Evolutionary conservation across 2,113 vertebrate species (phyloP).

Genomic region (Tauraco erythrolophus): DNA sequence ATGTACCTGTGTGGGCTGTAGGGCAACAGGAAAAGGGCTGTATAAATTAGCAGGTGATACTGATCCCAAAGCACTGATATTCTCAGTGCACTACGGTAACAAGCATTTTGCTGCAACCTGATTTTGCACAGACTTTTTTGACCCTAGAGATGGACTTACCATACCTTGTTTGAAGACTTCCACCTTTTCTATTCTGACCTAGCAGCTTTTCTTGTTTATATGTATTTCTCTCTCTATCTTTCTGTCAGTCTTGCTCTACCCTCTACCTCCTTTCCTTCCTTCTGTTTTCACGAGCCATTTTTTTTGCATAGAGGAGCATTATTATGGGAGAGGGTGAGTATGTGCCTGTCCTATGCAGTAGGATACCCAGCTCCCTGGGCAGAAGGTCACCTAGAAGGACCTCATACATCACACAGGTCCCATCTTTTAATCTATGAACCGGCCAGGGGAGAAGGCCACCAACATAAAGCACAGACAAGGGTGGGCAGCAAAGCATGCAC

Average conservation of each 20-base stretch:
- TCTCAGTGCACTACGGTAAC: not conserved
- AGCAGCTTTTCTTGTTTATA: not conserved
- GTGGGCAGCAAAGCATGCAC: constrained; percentile 31
- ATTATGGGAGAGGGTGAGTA: not conserved
- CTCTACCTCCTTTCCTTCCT: not conserved
- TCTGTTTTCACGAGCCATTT: not conserved
- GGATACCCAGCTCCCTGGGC: not conserved
- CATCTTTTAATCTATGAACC: not conserved
- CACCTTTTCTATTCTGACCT: not conserved
- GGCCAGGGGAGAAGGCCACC: not conserved
- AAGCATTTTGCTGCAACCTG: not conserved
- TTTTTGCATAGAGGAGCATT: not conserved
- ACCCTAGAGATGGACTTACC: not conserved
- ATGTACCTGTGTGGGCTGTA: no score
- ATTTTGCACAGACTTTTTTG: not conserved
- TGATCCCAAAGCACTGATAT: not conserved
- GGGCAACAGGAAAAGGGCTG: no score
- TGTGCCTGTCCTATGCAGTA: not conserved
- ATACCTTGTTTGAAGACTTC: not conserved
- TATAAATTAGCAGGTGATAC: not conserved
- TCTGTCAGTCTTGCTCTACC: not conserved
- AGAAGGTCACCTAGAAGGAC: constrained; percentile 7
- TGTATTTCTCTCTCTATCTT: not conserved
- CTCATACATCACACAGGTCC: not conserved
- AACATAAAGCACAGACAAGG: not conserved